These are phyloP conservation scores for Trididemnum nubilum DNA, from an alignment of 23 tunicate genomes.

Conservation along the genomic window DNA sequence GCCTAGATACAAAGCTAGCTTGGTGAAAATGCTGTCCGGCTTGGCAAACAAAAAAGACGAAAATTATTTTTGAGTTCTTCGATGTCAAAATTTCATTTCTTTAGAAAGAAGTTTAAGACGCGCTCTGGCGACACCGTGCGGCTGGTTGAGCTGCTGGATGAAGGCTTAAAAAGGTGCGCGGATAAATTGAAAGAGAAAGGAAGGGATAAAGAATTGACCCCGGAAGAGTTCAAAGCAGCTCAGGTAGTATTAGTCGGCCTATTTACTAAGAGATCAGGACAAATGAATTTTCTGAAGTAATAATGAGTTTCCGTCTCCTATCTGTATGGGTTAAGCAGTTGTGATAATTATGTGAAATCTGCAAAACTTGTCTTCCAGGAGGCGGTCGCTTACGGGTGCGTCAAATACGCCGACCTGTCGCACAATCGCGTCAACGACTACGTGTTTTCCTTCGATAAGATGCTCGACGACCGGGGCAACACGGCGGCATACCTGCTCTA, in stretches of 20 bases:
- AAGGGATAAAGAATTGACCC: conserved; percentile 65
- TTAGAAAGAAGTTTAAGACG: conserved; percentile 89
- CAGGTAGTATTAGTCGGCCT: conserved; percentile 26
- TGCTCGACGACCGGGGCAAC: conserved; percentile 95
- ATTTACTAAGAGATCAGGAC: no score
- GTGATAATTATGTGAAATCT: no score
- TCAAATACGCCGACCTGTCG: conserved; percentile 90
- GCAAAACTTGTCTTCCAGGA: no score
- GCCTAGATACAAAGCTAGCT: no score
- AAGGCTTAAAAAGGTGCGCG: conserved; percentile 80
- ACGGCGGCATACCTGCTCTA: conserved; percentile 93
- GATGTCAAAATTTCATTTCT: no score
- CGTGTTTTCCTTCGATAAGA: conserved; percentile 90
- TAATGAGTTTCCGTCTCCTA: no score
- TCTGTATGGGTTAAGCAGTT: no score
- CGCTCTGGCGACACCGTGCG: conserved; percentile 95
- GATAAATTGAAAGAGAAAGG: conserved; percentile 76
- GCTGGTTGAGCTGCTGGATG: conserved; percentile 79
- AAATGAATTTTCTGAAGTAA: no score
- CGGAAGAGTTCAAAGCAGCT: conserved; percentile 77
- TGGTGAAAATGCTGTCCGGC: no score
- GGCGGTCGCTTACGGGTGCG: conserved; percentile 95
- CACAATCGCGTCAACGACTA: conserved; percentile 87
- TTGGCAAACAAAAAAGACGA: no score
- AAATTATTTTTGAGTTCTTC: no score